Conservation (phyloP, 2,113 vertebrate genomes). For the Caloenas nicobarica region DNA sequence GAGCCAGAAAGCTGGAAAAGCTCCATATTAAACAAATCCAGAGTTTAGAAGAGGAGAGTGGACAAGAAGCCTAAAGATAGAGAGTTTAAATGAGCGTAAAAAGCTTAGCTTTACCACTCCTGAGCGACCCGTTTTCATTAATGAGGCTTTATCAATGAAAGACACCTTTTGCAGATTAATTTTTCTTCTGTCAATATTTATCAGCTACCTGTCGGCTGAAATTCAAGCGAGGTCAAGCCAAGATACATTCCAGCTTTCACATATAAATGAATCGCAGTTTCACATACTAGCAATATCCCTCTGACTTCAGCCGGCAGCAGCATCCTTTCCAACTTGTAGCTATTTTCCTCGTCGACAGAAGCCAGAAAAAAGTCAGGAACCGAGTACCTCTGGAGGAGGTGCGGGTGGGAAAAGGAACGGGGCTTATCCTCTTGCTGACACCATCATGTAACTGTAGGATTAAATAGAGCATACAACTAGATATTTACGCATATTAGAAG, state of each 20-base stretch:
- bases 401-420: background rate
- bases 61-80: background rate
- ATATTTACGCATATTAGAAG: background rate
- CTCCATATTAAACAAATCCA: background rate
- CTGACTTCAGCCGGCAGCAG: background rate
- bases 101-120: background rate
- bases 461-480: background rate
- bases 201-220: background rate
- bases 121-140: background rate
- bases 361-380: background rate
- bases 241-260: background rate
- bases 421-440: background rate
- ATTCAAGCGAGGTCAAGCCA: background rate
- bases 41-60: background rate
- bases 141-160: background rate
- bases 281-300: background rate
- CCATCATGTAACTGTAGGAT: background rate
- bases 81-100: background rate
- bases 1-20: background rate
- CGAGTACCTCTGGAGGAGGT: fast-evolving
- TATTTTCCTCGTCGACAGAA: background rate
- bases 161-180: background rate
- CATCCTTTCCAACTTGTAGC: background rate
- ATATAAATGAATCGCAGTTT: background rate
- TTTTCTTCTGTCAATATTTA: background rate